phyloP scores from a whole-genome alignment of 2,888 invertebrate species.

The Drosophila eohydei region DNA sequence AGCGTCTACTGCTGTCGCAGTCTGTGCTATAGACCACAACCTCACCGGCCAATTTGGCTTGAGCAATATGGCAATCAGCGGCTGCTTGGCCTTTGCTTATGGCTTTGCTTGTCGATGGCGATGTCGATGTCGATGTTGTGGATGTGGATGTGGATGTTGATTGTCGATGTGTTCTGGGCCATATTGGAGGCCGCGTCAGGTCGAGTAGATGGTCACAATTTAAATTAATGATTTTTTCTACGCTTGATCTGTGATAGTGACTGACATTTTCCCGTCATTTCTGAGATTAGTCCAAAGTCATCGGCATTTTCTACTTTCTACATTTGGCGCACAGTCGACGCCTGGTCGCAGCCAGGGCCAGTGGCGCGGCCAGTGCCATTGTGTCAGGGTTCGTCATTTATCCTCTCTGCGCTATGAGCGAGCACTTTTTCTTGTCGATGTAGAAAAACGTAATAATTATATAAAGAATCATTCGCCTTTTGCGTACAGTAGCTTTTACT shows the following conservation, averaged over 20 bases:
- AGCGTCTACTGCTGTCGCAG: constrained; percentile 8
- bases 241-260: constrained; percentile 81
- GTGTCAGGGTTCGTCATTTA: constrained; percentile 54
- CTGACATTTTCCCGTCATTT: constrained; percentile 77
- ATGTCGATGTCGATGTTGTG: constrained; percentile 22
- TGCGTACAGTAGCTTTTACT: constrained; percentile 63
- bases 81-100: constrained; percentile 47
- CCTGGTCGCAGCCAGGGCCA: constrained; percentile 15
- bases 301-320: constrained; percentile 75
- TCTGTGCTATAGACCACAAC: constrained; percentile 33
- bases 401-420: constrained; percentile 66
- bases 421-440: constrained; percentile 66
- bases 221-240: constrained; percentile 82
- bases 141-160: constrained; percentile 37
- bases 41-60: constrained; percentile 64
- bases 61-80: constrained; percentile 66
- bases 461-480: constrained; percentile 67
- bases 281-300: constrained; percentile 74
- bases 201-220: constrained; percentile 81
- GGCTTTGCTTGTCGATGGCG: constrained; percentile 29
- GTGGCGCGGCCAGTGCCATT: constrained; percentile 7
- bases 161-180: constrained; percentile 58
- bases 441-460: constrained; percentile 71
- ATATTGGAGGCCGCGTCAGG: constrained; percentile 41
- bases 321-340: constrained; percentile 53